Base-by-base conservation (phyloP, 1,140 invertebrate genomes). In the Paracyclopina nana region DNA sequence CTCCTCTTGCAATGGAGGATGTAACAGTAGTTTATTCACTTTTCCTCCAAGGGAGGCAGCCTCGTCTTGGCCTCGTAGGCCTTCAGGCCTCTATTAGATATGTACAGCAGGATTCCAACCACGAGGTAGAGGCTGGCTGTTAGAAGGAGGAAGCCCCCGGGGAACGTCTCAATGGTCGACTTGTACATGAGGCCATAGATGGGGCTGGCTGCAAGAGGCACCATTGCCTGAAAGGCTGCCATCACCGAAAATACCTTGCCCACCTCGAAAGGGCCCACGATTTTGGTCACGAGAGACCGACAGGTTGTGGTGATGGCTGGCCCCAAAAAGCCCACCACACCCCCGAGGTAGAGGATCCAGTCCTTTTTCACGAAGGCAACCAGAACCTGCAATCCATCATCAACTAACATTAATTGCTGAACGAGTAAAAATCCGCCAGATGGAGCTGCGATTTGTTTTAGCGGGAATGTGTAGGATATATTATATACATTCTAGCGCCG, bases 261-360 rank as follows among this genome's bases (percentile, higher is more conserved):
- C 9, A 52, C 50, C 27, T 52, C 50, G n/a, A 52, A 44, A 3
- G 50, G 50, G 8, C 50, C 38, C 11, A 52, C 50, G 43, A 34
- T 43, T 52, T 52, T 52, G n/a, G 50, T 52, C 2, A 52, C 41
- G n/a, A 52, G 27, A 27, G 50, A 52, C 18, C 50, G 34, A 9
- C 2, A 48, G 12, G 40, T 20, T 16, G 29, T 38, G 3, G 48
- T 38, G 9, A 42, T 50, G 48, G 25, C 16, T 16, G 20, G 22
- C 26, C 48, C 34, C 14, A 50, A 31, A 34, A 50, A 50, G 4
- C 29, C 29, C 40, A 50, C 40, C 3, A 50, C 4, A 14, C 48
- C 48, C 5, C 9, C 48, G 22, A 50, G 8, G 22, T 46, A 50
- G 14, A 50, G 29, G 8, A 50, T 16, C 48, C 48, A 50, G 14